Evolutionary conservation across 1,140 invertebrate species (phyloP).

Genomic region (Bombus breviceps): DNA sequence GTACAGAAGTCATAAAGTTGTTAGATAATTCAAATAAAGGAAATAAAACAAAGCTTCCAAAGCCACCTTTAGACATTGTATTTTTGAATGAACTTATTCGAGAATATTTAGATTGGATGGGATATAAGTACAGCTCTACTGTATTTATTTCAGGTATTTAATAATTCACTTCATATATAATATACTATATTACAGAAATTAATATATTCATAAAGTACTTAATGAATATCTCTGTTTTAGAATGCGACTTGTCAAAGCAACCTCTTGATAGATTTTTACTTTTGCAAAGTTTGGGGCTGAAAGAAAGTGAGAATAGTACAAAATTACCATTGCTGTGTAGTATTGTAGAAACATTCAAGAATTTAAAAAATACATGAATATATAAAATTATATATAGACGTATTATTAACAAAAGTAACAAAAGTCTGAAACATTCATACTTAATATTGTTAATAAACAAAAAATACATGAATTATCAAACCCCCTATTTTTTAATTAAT

Average conservation of each 20-base stretch:
- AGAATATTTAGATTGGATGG: slow-evolving; percentile 83
- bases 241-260: slow-evolving; percentile 78
- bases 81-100: slow-evolving; percentile 81
- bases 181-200: slow-evolving; percentile 1
- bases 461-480: background rate
- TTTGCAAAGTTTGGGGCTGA: slow-evolving; percentile 74
- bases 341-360: slow-evolving; percentile 77
- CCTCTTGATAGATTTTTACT: slow-evolving; percentile 75
- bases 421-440: background rate
- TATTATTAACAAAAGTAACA: background rate
- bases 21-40: slow-evolving; percentile 73
- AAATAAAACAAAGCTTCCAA: slow-evolving; percentile 67
- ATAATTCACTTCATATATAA: slow-evolving; percentile 12
- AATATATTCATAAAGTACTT: background rate
- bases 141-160: slow-evolving; percentile 78
- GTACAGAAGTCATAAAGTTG: slow-evolving; percentile 79
- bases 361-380: slow-evolving; percentile 64
- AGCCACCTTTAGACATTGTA: slow-evolving; percentile 74
- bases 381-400: slow-evolving; percentile 25
- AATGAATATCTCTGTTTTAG: slow-evolving; percentile 66
- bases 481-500: background rate
- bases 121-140: slow-evolving; percentile 79
- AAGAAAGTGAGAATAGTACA: slow-evolving; percentile 74
- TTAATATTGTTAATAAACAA: slow-evolving; percentile 10
- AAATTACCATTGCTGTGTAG: slow-evolving; percentile 77